Evolutionary conservation across 2,113 vertebrate genomes (phyloP), one percentile per base, ranked within the genome.

Genomic region (Bucco capensis): DNA sequence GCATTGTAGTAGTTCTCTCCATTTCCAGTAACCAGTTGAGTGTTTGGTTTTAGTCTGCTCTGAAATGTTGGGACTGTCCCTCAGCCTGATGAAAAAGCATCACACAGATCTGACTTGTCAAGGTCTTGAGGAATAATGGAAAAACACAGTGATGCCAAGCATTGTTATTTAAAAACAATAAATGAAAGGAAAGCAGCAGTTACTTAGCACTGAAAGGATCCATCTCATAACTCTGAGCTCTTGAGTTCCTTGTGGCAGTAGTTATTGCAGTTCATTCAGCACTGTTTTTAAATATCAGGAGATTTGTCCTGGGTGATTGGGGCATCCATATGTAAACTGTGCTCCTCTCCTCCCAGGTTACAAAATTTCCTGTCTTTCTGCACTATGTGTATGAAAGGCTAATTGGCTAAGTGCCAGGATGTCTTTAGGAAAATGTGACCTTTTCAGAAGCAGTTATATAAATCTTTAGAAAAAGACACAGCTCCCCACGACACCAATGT

Each of bases 191-290:
- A 72, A 86, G 65, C 21, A 18, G 44, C 25, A 22, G 37, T 17
- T 70, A 2, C 17, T 66, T 50, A 54, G 71, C 58, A 19, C 31
- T n/a, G 30, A 30, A 9, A 14, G 9, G 57, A 5, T 44, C 69
- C 70, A 65, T 69, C 25, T 35, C 47, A 1, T 19, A 18, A 12
- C 10, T 33, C 7, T 8, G 54, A n/a, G 58, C 25, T 61, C 10
- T 3, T 1, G 15, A 17, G 91, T 22, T 81, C 40, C 0, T 4
- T 12, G 47, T 49, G 74, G 50, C 64, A 22, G 37, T 12, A 28
- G 40, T 69, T 80, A 61, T 31, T 89, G 93, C 82, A 95, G 95
- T 89, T 95, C 80, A 82, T 92, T 94, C 95, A 96, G 66, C 86
- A 93, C 93, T 90, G 80, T 21, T 83, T 40, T 62, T 25, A n/a